phyloP scores from a whole-genome alignment of 2,797 vertebrate species.

The Propithecus perrieri region DNA sequence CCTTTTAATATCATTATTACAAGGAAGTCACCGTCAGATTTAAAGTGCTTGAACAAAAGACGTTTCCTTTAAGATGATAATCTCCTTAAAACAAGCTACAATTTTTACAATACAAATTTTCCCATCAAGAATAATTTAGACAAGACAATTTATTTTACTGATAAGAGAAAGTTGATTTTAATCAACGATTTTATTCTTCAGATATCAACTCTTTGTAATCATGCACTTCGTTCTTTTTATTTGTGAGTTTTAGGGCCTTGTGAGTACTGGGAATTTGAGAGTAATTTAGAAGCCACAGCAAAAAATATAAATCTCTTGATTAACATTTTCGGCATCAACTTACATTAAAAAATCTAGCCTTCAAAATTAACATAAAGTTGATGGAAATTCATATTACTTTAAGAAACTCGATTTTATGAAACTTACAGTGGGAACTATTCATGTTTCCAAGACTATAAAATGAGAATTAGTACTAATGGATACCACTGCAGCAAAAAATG shows the following conservation, averaged over 20 bases:
- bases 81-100: background rate
- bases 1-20: background rate
- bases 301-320: constrained; percentile 7
- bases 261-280: background rate
- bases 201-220: background rate
- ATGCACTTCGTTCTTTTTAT: background rate
- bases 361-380: constrained; percentile 38
- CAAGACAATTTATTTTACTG: constrained; percentile 6
- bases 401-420: background rate
- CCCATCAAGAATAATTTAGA: background rate
- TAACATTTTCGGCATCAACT: constrained; percentile 21
- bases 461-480: constrained; percentile 19
- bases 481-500: background rate
- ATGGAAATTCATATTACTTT: background rate
- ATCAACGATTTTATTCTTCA: background rate
- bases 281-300: background rate
- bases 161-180: background rate
- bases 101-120: background rate
- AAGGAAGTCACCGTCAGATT: constrained; percentile 18
- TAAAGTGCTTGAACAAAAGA: background rate
- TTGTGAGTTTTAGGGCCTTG: background rate
- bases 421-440: background rate
- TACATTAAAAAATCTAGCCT: background rate
- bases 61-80: background rate
- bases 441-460: background rate